phyloP scores from a whole-genome alignment of 2,888 invertebrate species.

The Neoascia interrupta region DNA sequence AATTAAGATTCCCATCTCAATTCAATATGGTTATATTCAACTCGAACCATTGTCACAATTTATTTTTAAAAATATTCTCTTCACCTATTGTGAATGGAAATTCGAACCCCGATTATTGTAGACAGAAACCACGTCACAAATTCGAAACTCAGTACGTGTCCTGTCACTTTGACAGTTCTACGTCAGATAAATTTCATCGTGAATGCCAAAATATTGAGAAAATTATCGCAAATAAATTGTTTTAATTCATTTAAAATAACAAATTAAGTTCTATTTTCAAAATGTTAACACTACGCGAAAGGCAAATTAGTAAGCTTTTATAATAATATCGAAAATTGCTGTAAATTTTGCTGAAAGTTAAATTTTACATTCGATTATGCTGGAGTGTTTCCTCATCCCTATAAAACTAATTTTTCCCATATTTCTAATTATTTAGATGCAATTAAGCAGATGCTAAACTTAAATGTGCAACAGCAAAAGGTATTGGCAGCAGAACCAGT shows the following conservation, averaged over 20 bases:
- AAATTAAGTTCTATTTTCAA: slow-evolving; percentile 64
- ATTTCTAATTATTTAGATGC: slow-evolving; percentile 87
- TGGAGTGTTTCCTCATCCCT: slow-evolving; percentile 10
- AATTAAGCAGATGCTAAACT: slow-evolving; percentile 96
- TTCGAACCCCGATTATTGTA: slow-evolving; percentile 11
- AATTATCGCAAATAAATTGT: slow-evolving; percentile 2
- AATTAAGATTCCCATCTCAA: too few relatives aligned
- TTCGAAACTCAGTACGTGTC: slow-evolving; percentile 62
- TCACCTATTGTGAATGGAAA: slow-evolving; percentile 10
- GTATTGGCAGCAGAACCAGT: slow-evolving; percentile 90
- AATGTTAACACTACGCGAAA: slow-evolving; percentile 86
- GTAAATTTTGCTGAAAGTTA: too few relatives aligned
- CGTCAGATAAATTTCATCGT: slow-evolving; percentile 9
- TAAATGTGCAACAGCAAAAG: slow-evolving; percentile 90
- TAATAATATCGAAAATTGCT: not conserved
- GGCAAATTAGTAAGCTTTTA: slow-evolving; percentile 84
- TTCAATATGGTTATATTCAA: too few relatives aligned
- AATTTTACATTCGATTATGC: not conserved
- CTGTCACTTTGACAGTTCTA: slow-evolving; percentile 48
- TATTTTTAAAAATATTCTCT: not conserved
- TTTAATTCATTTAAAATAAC: not conserved
- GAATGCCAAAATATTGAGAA: slow-evolving; percentile 32
- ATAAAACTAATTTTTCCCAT: slow-evolving; percentile 29
- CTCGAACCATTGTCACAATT: too few relatives aligned
- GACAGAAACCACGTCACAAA: slow-evolving; percentile 54